Percentiles rank a stretch among this genome's conserved stretches.
Evolutionary conservation across 2,797 vertebrate genomes (phyloP).

Genomic region (Gambelia wislizenii): DNA sequence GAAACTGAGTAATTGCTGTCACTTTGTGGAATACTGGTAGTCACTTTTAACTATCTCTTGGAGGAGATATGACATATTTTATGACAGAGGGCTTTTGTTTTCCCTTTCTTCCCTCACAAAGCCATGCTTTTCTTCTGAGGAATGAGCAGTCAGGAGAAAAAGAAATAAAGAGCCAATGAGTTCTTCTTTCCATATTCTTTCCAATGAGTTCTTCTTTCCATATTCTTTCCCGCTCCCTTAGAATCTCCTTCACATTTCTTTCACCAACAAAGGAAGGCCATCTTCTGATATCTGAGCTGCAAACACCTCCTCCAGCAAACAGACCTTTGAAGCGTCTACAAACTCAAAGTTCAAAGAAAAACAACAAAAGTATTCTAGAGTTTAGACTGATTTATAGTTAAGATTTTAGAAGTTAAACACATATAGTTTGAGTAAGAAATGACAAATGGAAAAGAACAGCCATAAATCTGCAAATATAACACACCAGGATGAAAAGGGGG

Average conservation of each 20-base stretch:
- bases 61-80: slow-evolving; percentile 12
- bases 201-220: not conserved
- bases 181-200: not conserved
- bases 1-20: not conserved
- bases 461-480: slow-evolving; percentile 51
- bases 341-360: slow-evolving; percentile 36
- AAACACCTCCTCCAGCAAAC: slow-evolving; percentile 43
- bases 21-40: slow-evolving; percentile 11
- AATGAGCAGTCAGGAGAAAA: not conserved
- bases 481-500: slow-evolving; percentile 26
- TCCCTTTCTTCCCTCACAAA: slow-evolving; percentile 20
- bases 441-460: slow-evolving; percentile 12
- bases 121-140: not conserved
- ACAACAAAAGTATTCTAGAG: slow-evolving; percentile 27
- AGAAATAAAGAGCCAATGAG: not conserved
- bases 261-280: slow-evolving; percentile 24
- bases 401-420: not conserved
- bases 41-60: slow-evolving; percentile 7
- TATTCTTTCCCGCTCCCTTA: slow-evolving; percentile 23
- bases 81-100: slow-evolving; percentile 4
- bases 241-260: slow-evolving; percentile 25
- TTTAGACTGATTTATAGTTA: slow-evolving; percentile 40
- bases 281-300: slow-evolving; percentile 23
- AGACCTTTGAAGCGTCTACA: slow-evolving; percentile 48
- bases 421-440: slow-evolving; percentile 39